Evolutionary conservation across 1,140 invertebrate genomes (phyloP), one percentile per base, ranked within the genome.

Genomic region (Uloborus diversus): DNA sequence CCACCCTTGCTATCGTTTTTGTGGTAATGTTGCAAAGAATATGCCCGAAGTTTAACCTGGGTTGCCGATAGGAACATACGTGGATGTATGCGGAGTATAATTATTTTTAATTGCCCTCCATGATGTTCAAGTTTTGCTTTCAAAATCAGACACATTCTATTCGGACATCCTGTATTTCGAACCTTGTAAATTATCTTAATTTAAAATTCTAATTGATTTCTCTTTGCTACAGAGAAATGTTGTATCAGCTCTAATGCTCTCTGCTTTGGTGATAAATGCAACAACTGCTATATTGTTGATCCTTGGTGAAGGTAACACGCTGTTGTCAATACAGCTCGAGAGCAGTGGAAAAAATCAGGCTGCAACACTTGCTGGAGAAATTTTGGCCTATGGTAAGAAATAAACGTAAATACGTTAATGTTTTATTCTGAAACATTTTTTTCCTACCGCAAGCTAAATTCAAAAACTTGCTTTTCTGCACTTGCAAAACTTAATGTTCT

Each of bases 341-440:
- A 61, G 33, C 27, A 14, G 25, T 13, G 57, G 37, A 37, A 20
- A 7, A 20, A 11, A 35, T 57, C 27, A 30, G 3, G n/a, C 49
- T 5, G 11, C 27, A 5, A 20, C 37, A 1, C 7, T 68, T 3
- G 20, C 23, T 3, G 47, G 56, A 23, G 69, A 73, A 30, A 42
- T 73, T 61, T 30, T 73, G 2, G 69, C 69, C 0, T 73, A 73
- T 28, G 56, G 69, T 73, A 4, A 73, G 51, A 25, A 56, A n/a
- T 35, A 4, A 9, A 27, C n/a, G n/a, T n/a, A n/a, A n/a, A n/a
- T n/a, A n/a, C n/a, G n/a, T n/a, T n/a, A n/a, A n/a, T n/a, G n/a
- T n/a, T n/a, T n/a, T n/a, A n/a, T n/a, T n/a, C n/a, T n/a, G n/a
- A n/a, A n/a, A n/a, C n/a, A n/a, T n/a, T n/a, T n/a, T n/a, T n/a